Percentiles rank a stretch among this genome's conserved stretches.
Evolutionary conservation across 2,888 invertebrate genomes (phyloP).

Genomic region (Campopleginae sp.): DNA sequence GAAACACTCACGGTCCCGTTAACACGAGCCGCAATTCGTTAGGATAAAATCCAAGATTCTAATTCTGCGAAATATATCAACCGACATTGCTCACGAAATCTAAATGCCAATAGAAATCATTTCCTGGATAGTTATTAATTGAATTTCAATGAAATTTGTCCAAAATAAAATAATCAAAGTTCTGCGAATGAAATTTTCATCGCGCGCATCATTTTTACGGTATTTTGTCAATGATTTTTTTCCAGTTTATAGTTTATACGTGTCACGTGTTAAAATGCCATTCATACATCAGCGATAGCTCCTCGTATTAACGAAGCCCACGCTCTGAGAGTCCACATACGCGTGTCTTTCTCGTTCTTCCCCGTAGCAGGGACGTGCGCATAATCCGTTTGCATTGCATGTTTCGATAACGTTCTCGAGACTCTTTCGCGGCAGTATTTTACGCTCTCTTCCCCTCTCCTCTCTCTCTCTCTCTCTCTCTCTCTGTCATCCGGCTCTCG

Average conservation of each 20-base stretch:
- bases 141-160: not conserved
- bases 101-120: not conserved
- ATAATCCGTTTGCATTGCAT: conserved; percentile 80
- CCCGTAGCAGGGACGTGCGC: conserved; percentile 55
- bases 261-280: conserved; percentile 66
- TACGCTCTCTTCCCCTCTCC: conserved; percentile 75
- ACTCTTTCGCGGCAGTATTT: conserved; percentile 77
- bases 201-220: not conserved
- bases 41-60: conserved; percentile 23
- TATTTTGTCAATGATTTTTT: not conserved
- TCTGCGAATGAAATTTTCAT: not conserved
- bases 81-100: not conserved
- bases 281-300: conserved; percentile 65
- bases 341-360: conserved; percentile 54
- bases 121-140: not conserved
- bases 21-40: conserved; percentile 60
- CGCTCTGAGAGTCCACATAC: conserved; percentile 48
- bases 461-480: conserved; percentile 69
- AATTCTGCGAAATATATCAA: conserved; percentile 30
- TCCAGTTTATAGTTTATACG: conserved; percentile 35
- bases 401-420: conserved; percentile 79
- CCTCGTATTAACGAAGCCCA: conserved; percentile 38
- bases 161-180: not conserved
- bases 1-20: conserved; percentile 55
- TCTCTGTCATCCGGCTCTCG: conserved; percentile 41